Evolutionary conservation across 2,797 vertebrate species (phyloP), one percentile per base, ranked within the genome.

Genomic region (Manis crassicaudata): DNA sequence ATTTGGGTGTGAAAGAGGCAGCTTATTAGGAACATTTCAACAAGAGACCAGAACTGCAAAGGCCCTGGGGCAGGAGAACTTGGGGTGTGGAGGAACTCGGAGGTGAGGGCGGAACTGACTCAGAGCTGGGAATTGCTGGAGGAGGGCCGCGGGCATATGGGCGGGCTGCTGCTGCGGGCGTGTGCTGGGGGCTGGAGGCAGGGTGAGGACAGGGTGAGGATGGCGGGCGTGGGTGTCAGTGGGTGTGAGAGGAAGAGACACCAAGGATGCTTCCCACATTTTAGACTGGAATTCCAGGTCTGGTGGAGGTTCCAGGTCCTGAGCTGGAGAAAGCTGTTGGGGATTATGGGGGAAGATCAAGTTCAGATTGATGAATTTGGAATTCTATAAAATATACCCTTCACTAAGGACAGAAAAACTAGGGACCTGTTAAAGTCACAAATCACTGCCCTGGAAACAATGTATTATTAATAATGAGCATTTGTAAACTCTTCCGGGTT

Each of bases 261-360:
- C 5, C 40, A 0, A 2, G 50, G 52, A 1, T 62, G 16, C 0
- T 14, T 8, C n/a, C 21, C 1, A 0, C 14, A 1, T 29, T 37
- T 70, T 81, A 20, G 13, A 29, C 68, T 23, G 3, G 62, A 52
- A 23, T 67, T 32, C 12, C 23, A 27, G 54, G 85, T 60, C 50
- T n/a, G 0, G 0, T 8, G 46, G 52, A 58, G 29, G 27, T 5
- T 32, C 43, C 13, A 0, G 27, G n/a, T 54, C 46, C 16, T 17
- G 82, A 50, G 60, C 20, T 10, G 29, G 23, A 35, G 37, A 56
- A 52, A 88, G 37, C 18, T 4, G 8, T 46, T 62, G 8, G 13
- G 18, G 20, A 13, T n/a, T 3, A 29, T 2, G 58, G n/a, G 25
- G 20, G 40, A 37, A 2, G 14, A 75, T 7, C 2, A 50, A 40